A percentile compares a stretch with the other conserved stretches of the same genome.
phyloP scores from a whole-genome alignment of 2,797 vertebrate species.

The Acanthurus tractus region DNA sequence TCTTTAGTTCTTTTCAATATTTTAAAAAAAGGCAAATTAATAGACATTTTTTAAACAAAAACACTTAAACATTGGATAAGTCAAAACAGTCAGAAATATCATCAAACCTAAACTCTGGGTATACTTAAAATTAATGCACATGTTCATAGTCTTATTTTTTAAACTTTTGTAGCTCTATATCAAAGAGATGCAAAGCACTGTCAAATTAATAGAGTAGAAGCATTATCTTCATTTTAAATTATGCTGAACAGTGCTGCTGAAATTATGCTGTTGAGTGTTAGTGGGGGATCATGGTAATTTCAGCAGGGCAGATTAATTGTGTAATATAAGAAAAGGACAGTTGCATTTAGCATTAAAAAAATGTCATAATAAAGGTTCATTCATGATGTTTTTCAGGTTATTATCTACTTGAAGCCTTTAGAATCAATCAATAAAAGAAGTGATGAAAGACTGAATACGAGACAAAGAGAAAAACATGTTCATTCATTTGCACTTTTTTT shows the following conservation, averaged over 20 bases:
- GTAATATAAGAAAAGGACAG: conserved; percentile 36
- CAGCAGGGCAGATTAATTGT: conserved; percentile 30
- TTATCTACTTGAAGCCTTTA: conserved; percentile 41
- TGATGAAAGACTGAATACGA: conserved; percentile 13
- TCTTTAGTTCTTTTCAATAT: not conserved
- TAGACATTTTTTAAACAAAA: conserved; percentile 4
- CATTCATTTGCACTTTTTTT: conserved; percentile 35
- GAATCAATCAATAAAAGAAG: conserved; percentile 10
- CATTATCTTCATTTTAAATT: conserved; percentile 45
- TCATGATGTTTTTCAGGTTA: conserved; percentile 39
- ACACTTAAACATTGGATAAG: not conserved
- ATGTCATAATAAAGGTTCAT: not conserved
- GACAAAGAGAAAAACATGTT: conserved; percentile 31
- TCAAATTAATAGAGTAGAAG: conserved; percentile 28
- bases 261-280: conserved; percentile 44
- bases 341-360: too few relatives aligned
- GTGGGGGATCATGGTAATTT: conserved; percentile 46
- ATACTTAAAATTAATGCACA: conserved; percentile 3
- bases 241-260: conserved; percentile 30
- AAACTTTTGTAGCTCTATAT: conserved; percentile 22
- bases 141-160: conserved; percentile 23
- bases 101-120: not conserved
- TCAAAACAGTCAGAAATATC: not conserved
- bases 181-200: conserved; percentile 35
- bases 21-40: conserved; percentile 3